Percentiles rank a stretch among this genome's conserved stretches.
Evolutionary conservation across 2,888 invertebrate species (phyloP).

Genomic region (Lepidocyrtinus sp.): DNA sequence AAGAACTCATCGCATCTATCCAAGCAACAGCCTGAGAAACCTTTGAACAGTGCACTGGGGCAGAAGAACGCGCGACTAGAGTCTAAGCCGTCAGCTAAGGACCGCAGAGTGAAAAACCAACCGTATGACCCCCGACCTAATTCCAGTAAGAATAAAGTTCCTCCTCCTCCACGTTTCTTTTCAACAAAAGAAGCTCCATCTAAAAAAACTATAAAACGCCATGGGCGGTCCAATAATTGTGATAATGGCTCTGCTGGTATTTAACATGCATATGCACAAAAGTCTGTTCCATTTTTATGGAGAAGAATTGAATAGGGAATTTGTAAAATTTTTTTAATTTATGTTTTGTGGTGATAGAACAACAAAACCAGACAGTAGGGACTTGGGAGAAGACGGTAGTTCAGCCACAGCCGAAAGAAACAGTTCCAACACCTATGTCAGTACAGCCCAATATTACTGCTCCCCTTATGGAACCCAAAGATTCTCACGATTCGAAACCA

Average conservation of each 20-base stretch:
- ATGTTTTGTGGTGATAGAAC: conserved; percentile 21
- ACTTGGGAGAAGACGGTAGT: conserved; percentile 23
- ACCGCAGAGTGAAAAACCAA: conserved; percentile 63
- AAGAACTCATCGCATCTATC: conserved; percentile 10
- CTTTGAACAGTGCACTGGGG: not conserved
- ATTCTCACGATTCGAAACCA: conserved; percentile 40
- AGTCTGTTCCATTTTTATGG: conserved; percentile 11
- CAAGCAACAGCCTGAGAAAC: not conserved
- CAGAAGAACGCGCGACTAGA: not conserved
- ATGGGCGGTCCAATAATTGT: not conserved
- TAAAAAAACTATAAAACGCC: not conserved
- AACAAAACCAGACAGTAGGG: conserved; percentile 20
- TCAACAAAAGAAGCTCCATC: conserved; percentile 34
- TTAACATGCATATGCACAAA: too few species aligned
- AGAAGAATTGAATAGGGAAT: not conserved
- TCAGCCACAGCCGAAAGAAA: conserved; percentile 22
- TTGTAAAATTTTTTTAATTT: not conserved
- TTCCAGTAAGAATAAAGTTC: conserved; percentile 45
- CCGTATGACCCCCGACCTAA: conserved; percentile 67
- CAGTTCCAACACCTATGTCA: not conserved
- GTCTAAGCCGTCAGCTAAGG: conserved; percentile 22
- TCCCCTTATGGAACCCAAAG: conserved; percentile 29
- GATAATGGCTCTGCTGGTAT: conserved; percentile 21
- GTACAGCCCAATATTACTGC: conserved; percentile 11
- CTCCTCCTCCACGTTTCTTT: conserved; percentile 54